Evolutionary conservation across 2,113 vertebrate genomes (phyloP).

Genomic region (Corydoras sp.): DNA sequence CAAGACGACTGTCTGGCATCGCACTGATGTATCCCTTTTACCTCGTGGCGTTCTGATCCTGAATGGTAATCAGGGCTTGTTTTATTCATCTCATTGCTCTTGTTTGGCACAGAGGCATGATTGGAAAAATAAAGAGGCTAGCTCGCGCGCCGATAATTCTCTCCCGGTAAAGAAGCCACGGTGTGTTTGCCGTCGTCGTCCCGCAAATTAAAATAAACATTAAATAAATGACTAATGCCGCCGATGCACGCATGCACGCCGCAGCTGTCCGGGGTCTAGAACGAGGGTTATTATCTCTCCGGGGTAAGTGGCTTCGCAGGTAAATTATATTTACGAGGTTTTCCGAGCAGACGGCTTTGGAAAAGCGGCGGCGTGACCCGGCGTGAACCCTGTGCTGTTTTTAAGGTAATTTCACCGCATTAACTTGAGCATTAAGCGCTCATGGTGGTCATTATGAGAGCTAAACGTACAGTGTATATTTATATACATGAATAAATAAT

Average conservation of each 20-base stretch:
- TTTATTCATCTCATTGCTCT: conserved; percentile 22
- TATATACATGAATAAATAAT: no score
- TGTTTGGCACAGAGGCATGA: background rate
- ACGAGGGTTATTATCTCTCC: background rate
- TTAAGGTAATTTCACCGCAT: no score
- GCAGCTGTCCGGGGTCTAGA: background rate
- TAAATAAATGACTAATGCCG: background rate
- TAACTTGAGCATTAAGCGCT: no score
- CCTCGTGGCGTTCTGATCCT: background rate
- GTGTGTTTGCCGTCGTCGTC: background rate
- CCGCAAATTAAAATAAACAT: background rate
- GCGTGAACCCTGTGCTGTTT: no score
- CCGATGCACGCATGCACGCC: background rate
- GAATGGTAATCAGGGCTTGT: conserved; percentile 2
- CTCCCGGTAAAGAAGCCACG: background rate
- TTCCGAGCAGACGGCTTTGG: no score
- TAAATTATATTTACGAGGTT: no score
- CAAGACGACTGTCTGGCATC: background rate
- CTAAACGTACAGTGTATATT: no score
- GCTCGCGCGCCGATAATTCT: background rate
- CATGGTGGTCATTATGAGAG: no score
- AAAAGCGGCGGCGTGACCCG: no score
- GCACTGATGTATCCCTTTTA: conserved; percentile 3
- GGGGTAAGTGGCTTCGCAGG: no score
- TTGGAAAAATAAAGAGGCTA: background rate